Conservation (phyloP, 2,888 invertebrate genomes). For the Deilephila elpenor region DNA sequence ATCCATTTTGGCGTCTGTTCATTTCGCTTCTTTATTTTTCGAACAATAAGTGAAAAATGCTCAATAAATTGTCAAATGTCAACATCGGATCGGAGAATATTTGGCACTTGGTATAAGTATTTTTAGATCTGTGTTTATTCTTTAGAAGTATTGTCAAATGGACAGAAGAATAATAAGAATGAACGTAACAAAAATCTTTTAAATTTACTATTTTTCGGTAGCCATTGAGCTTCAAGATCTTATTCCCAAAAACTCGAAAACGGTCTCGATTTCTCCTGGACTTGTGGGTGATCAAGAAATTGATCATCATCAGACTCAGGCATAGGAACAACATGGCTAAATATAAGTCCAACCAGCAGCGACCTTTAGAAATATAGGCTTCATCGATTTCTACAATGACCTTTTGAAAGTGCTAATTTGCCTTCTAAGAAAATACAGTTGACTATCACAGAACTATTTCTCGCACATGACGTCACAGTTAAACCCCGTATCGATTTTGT, state of each 20-base stretch:
- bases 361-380: no score
- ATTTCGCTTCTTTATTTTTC: neutral
- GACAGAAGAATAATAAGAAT: no score
- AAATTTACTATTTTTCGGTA: no score
- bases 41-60: conserved; percentile 9
- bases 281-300: no score
- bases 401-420: neutral
- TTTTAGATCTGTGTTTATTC: neutral
- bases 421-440: neutral
- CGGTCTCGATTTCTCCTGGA: no score
- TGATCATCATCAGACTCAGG: no score
- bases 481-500: neutral
- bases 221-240: no score
- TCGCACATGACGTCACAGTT: conserved; percentile 10
- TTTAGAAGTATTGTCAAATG: neutral
- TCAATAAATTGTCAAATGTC: neutral
- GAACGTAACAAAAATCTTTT: no score
- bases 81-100: neutral
- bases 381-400: no score
- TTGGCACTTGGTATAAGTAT: neutral
- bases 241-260: no score
- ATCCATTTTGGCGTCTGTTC: neutral
- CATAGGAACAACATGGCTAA: no score
- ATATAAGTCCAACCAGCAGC: no score
- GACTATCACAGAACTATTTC: neutral